These are phyloP conservation scores for Penelope pileata DNA, from an alignment of 2,113 vertebrate genomes.

Conservation along the genomic window DNA sequence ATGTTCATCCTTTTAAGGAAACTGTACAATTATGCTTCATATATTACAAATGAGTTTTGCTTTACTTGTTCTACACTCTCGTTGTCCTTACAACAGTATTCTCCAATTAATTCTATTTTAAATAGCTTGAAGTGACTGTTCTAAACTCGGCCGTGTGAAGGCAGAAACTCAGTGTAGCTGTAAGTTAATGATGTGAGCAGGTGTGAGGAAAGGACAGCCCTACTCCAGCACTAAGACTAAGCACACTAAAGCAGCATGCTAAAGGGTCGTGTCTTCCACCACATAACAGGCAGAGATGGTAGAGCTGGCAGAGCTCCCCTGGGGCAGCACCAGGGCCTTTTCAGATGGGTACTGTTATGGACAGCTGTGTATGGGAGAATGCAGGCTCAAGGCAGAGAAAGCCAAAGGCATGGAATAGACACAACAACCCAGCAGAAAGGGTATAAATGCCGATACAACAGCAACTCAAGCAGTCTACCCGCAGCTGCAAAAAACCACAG, in stretches of 20 bases:
- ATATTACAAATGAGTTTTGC: background rate
- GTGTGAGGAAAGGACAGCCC: background rate
- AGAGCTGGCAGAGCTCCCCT: background rate
- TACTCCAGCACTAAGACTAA: background rate
- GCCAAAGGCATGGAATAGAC: background rate
- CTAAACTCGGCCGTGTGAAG: background rate
- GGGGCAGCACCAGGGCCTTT: background rate
- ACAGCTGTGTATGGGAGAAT: background rate
- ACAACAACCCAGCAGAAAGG: background rate
- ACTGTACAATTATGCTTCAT: background rate
- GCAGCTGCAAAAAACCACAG: background rate
- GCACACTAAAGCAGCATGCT: background rate
- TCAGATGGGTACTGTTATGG: constrained; percentile 3
- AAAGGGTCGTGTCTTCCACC: background rate
- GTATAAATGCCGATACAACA: background rate
- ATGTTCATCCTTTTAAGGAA: background rate
- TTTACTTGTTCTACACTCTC: background rate
- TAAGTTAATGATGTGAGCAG: background rate
- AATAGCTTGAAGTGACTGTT: background rate
- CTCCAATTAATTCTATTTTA: background rate
- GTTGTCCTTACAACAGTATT: background rate
- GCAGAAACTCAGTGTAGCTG: background rate
- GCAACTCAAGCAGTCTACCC: background rate
- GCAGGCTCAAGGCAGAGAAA: constrained; percentile 15
- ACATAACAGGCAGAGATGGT: rapidly evolving